A percentile compares a stretch with the other conserved stretches of the same genome.
These are phyloP conservation scores for Aphelinus atriplicis DNA, from an alignment of 1,140 invertebrate species.

Conservation along the genomic window DNA sequence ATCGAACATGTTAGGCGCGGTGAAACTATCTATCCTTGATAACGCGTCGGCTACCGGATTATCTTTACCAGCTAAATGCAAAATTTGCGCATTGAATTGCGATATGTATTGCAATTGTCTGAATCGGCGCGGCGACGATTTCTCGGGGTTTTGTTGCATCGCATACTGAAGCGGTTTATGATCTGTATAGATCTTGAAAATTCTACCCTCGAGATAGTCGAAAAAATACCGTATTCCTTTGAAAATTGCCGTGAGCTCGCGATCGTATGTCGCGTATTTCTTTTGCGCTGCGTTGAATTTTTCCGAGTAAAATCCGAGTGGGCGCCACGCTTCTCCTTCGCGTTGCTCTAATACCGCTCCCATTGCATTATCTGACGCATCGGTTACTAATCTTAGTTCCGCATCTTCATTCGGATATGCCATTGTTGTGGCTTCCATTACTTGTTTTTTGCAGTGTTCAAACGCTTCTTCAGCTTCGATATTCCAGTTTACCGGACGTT, in stretches of 20 bases:
- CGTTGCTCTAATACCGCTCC: background rate
- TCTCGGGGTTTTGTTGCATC: background rate
- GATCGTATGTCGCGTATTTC: background rate
- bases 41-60: conserved; percentile 19
- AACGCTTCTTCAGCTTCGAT: background rate
- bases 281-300: background rate
- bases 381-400: background rate
- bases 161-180: conserved; percentile 1
- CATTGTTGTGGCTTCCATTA: background rate
- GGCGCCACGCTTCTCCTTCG: background rate
- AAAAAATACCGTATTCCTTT: background rate
- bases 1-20: no score
- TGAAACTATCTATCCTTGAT: no score
- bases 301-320: background rate
- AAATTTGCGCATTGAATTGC: conserved; percentile 6
- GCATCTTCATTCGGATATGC: background rate
- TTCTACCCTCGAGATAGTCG: background rate
- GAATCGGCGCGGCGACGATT: background rate
- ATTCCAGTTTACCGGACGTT: background rate
- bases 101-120: background rate
- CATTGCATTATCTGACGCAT: conserved; percentile 5
- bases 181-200: background rate
- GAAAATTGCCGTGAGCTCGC: background rate
- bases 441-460: background rate
- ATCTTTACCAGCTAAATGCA: conserved; percentile 5